Conservation (phyloP, 2,888 invertebrate genomes). For the Amphipoea oculea region DNA sequence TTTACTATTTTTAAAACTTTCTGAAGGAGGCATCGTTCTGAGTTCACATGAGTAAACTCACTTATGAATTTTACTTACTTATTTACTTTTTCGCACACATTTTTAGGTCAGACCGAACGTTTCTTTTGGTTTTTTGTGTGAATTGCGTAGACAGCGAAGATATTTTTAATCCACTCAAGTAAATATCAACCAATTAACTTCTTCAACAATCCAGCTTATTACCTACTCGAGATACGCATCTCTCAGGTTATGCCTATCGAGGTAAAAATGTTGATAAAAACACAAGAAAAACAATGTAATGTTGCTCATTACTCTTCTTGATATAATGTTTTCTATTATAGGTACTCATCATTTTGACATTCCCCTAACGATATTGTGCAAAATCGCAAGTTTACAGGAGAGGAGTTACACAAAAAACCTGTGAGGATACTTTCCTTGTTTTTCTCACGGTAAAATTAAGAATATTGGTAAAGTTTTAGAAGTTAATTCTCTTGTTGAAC, state of each 20-base stretch:
- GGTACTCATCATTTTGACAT: constrained; percentile 1
- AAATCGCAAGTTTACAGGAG: background rate
- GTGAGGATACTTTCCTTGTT: background rate
- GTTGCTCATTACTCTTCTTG: background rate
- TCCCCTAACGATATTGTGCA: background rate
- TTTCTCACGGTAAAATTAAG: background rate
- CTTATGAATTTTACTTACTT: background rate
- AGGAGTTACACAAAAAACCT: background rate
- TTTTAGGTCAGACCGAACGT: background rate
- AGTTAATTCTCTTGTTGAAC: background rate
- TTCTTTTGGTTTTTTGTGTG: too few species aligned
- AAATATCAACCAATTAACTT: background rate
- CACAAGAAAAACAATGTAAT: background rate
- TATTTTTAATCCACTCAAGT: background rate
- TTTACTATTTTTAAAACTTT: background rate
- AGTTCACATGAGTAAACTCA: background rate
- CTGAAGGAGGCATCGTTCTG: background rate
- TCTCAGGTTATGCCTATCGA: background rate
- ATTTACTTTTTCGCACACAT: background rate
- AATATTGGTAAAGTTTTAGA: background rate
- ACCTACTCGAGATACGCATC: background rate
- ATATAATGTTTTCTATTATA: background rate
- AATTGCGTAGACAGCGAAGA: background rate
- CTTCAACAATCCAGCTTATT: background rate
- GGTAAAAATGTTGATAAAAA: background rate